Evolutionary conservation across 2,113 vertebrate species (phyloP), one percentile per base, ranked within the genome.

Genomic region (Onychorhynchus coronatus): DNA sequence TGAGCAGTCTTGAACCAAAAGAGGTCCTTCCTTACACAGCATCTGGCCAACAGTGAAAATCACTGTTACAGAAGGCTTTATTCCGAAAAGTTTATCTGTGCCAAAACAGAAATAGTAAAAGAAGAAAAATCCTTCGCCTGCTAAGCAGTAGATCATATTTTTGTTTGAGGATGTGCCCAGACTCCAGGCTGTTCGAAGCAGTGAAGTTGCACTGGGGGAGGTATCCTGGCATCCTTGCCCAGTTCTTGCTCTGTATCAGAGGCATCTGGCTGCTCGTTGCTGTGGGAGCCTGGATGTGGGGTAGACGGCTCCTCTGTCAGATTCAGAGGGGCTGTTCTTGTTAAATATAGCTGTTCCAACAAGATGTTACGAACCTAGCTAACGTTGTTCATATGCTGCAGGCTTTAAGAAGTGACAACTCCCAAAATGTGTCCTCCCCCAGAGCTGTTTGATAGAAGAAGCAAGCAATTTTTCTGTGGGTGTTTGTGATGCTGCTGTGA

Each of bases 261-360:
- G 63, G n/a, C 73, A 67, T 91, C 83, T 95, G 85, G 85, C 56
- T 85, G 41, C 85, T 95, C 0, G 0, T 59, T 41, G 8, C 75
- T 59, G 86, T 93, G 88, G 46, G 68, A 93, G 65, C 55, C 68
- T 94, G 91, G 72, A 50, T 55, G 67, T 55, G 37, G 59, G 42
- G 18, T 12, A 84, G 55, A 21, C 2, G 1, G 28, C 47, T 91
- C 39, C 66, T 72, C 73, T 82, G 61, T 52, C 76, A 59, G 50
- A 62, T 42, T 55, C 83, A 74, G 50, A 90, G 66, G 3, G 14
- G 24, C 37, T 88, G 75, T 59, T 93, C 72, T 84, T 84, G 62
- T 88, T 88, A 75, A 95, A 87, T 59, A 67, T 63, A 78, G 50
- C 83, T 92, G 91, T 62, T 94, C 88, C 80, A 87, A 62, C 25